Percentiles rank a stretch among this genome's conserved stretches.
phyloP scores from a whole-genome alignment of 1,140 invertebrate species.

The Drosophila simulans region DNA sequence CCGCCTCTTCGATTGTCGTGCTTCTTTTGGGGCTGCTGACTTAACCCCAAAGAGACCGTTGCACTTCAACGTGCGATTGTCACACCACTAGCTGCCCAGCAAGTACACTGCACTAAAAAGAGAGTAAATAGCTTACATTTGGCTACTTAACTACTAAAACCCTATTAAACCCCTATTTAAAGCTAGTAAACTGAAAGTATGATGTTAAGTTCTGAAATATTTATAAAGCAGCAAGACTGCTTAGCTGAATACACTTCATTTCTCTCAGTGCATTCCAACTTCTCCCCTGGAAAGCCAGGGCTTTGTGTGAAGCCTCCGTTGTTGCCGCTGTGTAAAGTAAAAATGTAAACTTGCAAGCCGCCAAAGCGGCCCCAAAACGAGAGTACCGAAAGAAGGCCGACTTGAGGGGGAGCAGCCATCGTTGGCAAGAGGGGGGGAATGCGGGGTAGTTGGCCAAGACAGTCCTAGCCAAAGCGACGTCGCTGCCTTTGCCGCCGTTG shows the following conservation, averaged over 20 bases:
- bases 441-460: conserved; percentile 28
- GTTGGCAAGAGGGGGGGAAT: not conserved
- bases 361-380: conserved; percentile 75
- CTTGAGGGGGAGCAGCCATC: conserved; percentile 3
- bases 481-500: conserved; percentile 37
- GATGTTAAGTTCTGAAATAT: too few species aligned
- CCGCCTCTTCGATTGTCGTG: conserved; percentile 21
- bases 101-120: conserved; percentile 20
- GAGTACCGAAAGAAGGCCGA: conserved; percentile 13
- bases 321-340: conserved; percentile 61
- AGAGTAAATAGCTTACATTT: not conserved
- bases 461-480: conserved; percentile 60
- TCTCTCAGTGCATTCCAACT: conserved; percentile 6
- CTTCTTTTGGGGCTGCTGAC: conserved; percentile 40
- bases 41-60: conserved; percentile 67
- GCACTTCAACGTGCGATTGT: conserved; percentile 81
- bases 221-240: too few species aligned
- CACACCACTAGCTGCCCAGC: conserved; percentile 70
- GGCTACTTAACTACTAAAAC: too few species aligned
- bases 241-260: too few species aligned
- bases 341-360: conserved; percentile 77
- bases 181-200: too few species aligned
- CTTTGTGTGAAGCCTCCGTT: conserved; percentile 62
- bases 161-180: too few species aligned
- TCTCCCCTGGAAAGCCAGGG: conserved; percentile 25